Evolutionary conservation across 2,113 vertebrate genomes (phyloP), one percentile per base, ranked within the genome.

Genomic region (Willisornis vidua): DNA sequence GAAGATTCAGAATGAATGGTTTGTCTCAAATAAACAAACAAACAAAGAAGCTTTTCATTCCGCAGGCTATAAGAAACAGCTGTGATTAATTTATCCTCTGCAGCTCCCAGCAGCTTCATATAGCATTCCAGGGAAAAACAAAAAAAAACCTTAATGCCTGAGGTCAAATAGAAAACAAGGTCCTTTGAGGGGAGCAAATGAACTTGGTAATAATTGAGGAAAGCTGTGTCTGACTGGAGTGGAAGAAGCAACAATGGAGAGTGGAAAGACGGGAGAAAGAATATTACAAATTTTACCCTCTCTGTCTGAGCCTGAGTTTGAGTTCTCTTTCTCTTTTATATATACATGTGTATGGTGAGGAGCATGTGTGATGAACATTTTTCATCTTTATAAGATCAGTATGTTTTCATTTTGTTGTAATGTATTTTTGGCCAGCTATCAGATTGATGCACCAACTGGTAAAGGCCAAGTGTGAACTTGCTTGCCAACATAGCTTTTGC

Each of bases 381-480:
- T 52, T 78, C 24, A 51, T 43, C 79, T 91, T n/a, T 61, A 70
- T 74, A 51, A 54, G 23, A 73, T 76, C 26, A 14, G 24, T 63
- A 55, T 5, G 1, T 41, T 92, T 91, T 81, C 86, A 78, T 66
- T 83, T 81, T 62, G 24, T 80, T 63, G 48, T 84, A 52, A 90
- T 93, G 81, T 94, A 81, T 87, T 96, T 96, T 85, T 94, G 91
- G 61, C 37, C 79, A 94, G 75, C 92, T 70, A 80, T 97, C 84
- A 94, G 89, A 79, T 94, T 93, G 54, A 59, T 91, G 62, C 73
- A 96, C 77, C 94, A 97, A 90, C 89, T 97, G 91, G 75, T 94
- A 92, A 98, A 96, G 87, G 90, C 90, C 94, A 97, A 97, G 71
- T 39, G 39, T 68, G 76, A 81, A 70, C 25, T 43, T 70, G 54